Evolutionary conservation across 2,113 vertebrate species (phyloP).

Genomic region (Mus musculus): GRCm39 chr8:103450001-103450500

Average conservation of each 20-base stretch:
- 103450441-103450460: background rate
- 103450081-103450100: background rate
- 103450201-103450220: no score
- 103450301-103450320: background rate
- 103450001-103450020: background rate
- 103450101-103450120: background rate
- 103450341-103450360: background rate
- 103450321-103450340: background rate
- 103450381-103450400: constrained; percentile 24
- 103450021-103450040: background rate
- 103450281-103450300: background rate
- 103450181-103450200: background rate
- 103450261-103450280: background rate
- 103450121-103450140: background rate
- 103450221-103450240: background rate
- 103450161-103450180: background rate
- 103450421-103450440: background rate
- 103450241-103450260: background rate
- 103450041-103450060: background rate
- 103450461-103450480: background rate
- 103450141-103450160: background rate
- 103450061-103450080: background rate
- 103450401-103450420: background rate
- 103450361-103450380: background rate
- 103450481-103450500: background rate